A percentile compares a stretch with the other conserved stretches of the same genome.
Evolutionary conservation across 2,888 invertebrate genomes (phyloP).

Genomic region (Odontothrips loti): DNA sequence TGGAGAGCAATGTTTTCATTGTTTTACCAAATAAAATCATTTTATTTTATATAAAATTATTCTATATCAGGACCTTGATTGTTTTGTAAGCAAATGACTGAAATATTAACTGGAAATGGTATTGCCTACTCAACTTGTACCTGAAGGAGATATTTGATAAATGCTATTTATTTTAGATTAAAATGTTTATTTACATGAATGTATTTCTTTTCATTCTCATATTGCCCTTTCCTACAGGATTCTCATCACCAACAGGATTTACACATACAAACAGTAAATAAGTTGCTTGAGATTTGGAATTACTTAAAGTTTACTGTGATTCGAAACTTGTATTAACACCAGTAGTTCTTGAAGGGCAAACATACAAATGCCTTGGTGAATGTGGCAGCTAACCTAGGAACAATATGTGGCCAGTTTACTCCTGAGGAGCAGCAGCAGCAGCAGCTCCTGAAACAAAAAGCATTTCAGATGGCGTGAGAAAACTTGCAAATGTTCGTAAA

Average conservation of each 20-base stretch:
- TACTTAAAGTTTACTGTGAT: not conserved
- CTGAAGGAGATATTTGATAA: not conserved
- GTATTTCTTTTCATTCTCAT: not conserved
- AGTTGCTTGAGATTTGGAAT: not conserved
- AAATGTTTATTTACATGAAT: slow-evolving; percentile 16
- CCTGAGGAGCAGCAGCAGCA: not conserved
- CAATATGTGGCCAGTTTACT: not conserved
- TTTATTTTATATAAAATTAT: no score
- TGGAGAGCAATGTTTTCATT: not conserved
- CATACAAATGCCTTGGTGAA: not conserved
- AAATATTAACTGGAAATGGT: no score
- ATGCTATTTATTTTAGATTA: not conserved
- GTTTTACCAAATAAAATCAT: not conserved
- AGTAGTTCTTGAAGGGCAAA: not conserved
- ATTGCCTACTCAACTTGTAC: no score
- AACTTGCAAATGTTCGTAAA: no score
- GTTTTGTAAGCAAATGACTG: no score
- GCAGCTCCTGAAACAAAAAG: not conserved
- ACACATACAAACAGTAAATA: not conserved
- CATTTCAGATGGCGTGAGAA: not conserved
- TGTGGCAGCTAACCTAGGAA: slow-evolving; percentile 15
- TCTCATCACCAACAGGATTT: not conserved
- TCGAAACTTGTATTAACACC: not conserved
- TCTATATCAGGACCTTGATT: no score
- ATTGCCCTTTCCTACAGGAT: not conserved